A percentile compares a stretch with the other conserved stretches of the same genome.
phyloP scores from a whole-genome alignment of 1,140 invertebrate genomes.

The Aphelinus certus region DNA sequence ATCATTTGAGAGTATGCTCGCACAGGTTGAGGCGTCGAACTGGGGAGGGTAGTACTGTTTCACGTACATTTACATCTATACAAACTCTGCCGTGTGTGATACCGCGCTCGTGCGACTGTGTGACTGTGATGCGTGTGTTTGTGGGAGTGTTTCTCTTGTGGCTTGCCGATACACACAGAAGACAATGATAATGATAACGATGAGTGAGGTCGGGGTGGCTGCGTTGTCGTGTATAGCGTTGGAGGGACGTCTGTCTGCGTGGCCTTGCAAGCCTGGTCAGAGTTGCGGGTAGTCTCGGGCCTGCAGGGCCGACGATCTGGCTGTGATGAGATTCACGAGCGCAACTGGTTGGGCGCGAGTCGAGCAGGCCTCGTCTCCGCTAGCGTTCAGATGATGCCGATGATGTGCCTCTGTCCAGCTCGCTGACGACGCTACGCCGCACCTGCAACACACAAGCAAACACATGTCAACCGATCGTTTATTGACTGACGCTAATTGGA shows the following conservation, averaged over 20 bases:
- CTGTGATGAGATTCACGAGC: not conserved
- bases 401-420: conserved; percentile 61
- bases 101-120: not conserved
- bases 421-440: conserved; percentile 63
- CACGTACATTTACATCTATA: not conserved
- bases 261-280: not conserved
- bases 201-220: not conserved
- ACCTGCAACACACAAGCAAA: conserved; percentile 54
- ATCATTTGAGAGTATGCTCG: conserved; percentile 14
- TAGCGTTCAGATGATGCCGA: conserved; percentile 46
- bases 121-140: not conserved
- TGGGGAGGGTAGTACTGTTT: not conserved
- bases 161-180: no score
- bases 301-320: not conserved
- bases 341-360: conserved; percentile 51
- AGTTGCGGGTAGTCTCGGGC: conserved; percentile 1
- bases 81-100: not conserved
- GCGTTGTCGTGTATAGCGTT: conserved; percentile 8
- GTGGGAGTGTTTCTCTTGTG: no score
- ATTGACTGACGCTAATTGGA: not conserved
- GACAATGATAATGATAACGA: no score
- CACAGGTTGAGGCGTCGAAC: not conserved
- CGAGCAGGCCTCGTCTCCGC: conserved; percentile 51
- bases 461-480: not conserved
- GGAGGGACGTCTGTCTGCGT: not conserved